phyloP scores from a whole-genome alignment of 2,888 invertebrate species.

The Hyalella azteca region DNA sequence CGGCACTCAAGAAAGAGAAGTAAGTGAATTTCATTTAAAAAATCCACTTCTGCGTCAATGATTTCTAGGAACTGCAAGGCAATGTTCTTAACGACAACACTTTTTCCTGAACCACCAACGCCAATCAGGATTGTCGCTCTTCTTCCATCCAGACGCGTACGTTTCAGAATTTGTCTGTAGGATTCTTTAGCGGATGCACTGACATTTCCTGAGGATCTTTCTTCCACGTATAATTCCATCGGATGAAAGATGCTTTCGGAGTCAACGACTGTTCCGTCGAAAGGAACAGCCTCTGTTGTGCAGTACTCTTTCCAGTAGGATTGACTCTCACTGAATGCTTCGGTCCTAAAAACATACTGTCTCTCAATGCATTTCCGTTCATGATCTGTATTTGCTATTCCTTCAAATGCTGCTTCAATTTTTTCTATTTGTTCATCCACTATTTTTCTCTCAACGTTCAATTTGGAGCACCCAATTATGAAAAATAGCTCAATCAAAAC shows the following conservation, averaged over 20 bases:
- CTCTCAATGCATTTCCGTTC: background rate
- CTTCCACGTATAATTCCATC: background rate
- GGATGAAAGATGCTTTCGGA: background rate
- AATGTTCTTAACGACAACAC: background rate
- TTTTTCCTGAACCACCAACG: background rate
- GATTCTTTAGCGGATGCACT: background rate
- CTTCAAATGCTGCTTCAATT: background rate
- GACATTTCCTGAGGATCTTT: background rate
- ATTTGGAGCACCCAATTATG: background rate
- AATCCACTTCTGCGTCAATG: background rate
- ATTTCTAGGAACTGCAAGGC: background rate
- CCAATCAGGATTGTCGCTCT: background rate
- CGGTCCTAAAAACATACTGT: background rate
- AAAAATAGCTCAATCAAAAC: background rate
- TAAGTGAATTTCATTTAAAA: background rate
- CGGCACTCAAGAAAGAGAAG: conserved; percentile 10
- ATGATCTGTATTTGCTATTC: background rate
- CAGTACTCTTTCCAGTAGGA: background rate
- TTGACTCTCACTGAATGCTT: background rate
- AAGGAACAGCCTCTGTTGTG: background rate
- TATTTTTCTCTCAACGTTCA: background rate
- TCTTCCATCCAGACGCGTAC: background rate
- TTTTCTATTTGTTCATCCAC: background rate
- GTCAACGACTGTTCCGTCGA: background rate
- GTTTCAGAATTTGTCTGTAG: background rate